These are phyloP conservation scores for Naja naja DNA, from an alignment of 2,113 vertebrate species.

Conservation along the genomic window DNA sequence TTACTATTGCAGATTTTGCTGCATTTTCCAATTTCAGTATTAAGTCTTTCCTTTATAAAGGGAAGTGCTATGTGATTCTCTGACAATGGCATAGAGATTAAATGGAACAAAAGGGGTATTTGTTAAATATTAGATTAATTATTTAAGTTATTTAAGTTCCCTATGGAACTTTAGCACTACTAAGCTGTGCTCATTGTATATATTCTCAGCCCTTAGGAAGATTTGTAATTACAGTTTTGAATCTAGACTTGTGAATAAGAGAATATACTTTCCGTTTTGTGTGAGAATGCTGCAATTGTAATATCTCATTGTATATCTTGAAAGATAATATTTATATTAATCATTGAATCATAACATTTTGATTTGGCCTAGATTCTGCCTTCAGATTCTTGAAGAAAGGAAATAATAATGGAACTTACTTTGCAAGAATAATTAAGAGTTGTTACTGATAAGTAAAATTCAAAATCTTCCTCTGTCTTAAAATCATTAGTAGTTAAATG, in stretches of 20 bases:
- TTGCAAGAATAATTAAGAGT: not conserved
- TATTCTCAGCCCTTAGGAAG: not conserved
- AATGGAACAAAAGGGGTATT: not conserved
- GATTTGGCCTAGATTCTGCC: not conserved
- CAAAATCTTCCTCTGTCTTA: not conserved
- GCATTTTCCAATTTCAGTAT: not conserved
- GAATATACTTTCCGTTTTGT: constrained; percentile 7
- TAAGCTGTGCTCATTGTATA: not conserved
- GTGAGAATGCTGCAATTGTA: constrained; percentile 43
- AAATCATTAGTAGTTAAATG: not conserved
- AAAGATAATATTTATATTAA: constrained; percentile 32
- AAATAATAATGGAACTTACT: not conserved
- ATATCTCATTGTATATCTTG: constrained; percentile 30
- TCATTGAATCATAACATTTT: not conserved
- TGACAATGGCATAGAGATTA: not conserved
- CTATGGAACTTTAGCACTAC: not conserved
- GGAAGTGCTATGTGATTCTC: not conserved
- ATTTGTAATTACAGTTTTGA: constrained; percentile 4
- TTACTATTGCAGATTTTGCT: not conserved
- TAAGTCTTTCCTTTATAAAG: not conserved
- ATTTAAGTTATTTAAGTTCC: not conserved
- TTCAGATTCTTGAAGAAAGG: not conserved
- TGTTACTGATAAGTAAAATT: not conserved
- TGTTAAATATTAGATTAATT: not conserved
- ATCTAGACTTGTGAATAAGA: constrained; percentile 20